phyloP scores from a whole-genome alignment of 2,797 vertebrate species.

The Sciaenops ocellatus region DNA sequence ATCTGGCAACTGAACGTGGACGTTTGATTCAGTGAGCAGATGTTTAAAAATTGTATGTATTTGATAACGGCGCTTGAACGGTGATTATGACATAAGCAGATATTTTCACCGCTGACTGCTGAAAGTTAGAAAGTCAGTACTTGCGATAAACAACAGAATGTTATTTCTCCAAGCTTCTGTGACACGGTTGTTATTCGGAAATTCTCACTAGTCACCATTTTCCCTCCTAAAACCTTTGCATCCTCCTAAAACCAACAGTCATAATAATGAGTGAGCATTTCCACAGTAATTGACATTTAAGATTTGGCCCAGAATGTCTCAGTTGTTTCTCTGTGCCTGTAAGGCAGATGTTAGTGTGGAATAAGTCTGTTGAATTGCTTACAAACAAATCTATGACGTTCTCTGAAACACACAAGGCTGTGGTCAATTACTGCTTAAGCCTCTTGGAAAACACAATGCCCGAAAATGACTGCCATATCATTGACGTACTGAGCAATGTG shows the following conservation, averaged over 20 bases:
- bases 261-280: constrained; percentile 25
- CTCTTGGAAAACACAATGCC: constrained; percentile 46
- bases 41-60: constrained; percentile 34
- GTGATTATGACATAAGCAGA: constrained; percentile 15
- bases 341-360: constrained; percentile 65
- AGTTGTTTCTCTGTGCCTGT: constrained; percentile 55
- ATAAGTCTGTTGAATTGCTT: constrained; percentile 51
- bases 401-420: constrained; percentile 60
- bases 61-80: not conserved
- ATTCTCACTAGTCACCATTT: not conserved
- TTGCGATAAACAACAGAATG: not conserved
- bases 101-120: not conserved
- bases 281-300: constrained; percentile 20
- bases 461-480: constrained; percentile 32
- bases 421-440: constrained; percentile 51
- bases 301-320: constrained; percentile 15
- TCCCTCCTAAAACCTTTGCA: not conserved
- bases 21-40: constrained; percentile 42
- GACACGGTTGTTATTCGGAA: not conserved
- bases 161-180: not conserved
- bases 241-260: constrained; percentile 10
- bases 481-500: constrained; percentile 45
- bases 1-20: constrained; percentile 17
- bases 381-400: constrained; percentile 69
- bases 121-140: not conserved